phyloP scores from a whole-genome alignment of 2,797 vertebrate genomes.

The Pseudochirops cupreus region DNA sequence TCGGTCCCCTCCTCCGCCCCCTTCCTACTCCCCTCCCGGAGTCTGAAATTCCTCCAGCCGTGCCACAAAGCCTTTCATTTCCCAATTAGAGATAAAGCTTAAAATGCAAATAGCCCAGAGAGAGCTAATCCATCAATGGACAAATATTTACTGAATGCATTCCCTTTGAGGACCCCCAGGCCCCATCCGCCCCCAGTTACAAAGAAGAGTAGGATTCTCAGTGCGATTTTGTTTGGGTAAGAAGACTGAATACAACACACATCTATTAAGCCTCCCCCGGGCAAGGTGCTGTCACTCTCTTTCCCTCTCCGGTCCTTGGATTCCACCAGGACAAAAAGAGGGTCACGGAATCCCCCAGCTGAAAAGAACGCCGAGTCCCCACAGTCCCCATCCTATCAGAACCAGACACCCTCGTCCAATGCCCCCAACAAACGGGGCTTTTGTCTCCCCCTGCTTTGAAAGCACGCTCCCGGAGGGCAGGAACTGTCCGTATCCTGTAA shows the following conservation, averaged over 20 bases:
- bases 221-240: neutral
- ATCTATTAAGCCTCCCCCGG: neutral
- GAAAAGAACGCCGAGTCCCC: neutral
- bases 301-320: neutral
- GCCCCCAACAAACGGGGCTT: neutral
- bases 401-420: too few species aligned
- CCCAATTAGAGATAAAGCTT: slow-evolving; percentile 82
- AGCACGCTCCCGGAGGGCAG: neutral
- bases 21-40: neutral
- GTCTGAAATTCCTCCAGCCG: slow-evolving; percentile 78
- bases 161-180: slow-evolving; percentile 11
- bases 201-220: neutral
- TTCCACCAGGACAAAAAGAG: neutral
- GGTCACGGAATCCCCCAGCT: neutral
- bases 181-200: neutral
- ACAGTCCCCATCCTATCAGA: neutral
- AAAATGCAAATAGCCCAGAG: slow-evolving; percentile 79
- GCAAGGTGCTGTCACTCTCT: neutral
- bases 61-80: slow-evolving; percentile 82
- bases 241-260: neutral
- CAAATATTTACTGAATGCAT: slow-evolving; percentile 75
- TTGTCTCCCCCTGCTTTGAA: neutral
- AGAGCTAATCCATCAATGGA: slow-evolving; percentile 77
- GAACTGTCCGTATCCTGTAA: neutral
- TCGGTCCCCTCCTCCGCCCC: neutral